phyloP scores from a whole-genome alignment of 2,888 invertebrate genomes.

The Microlaimidae sp. region DNA sequence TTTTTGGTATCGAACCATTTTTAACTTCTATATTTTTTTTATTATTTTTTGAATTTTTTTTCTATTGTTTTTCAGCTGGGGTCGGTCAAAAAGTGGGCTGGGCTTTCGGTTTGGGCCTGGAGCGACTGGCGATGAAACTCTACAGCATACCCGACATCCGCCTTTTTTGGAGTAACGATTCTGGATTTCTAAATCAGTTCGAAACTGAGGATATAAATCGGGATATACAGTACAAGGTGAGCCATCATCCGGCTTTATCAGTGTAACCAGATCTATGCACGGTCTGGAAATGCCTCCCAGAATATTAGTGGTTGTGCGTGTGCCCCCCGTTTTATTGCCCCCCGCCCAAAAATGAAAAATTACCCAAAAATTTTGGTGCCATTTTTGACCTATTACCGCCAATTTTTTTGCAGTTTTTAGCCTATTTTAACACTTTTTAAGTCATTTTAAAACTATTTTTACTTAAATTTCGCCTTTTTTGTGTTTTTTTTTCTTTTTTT shows the following conservation, averaged over 20 bases:
- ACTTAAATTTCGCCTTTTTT: too few relatives aligned
- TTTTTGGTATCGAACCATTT: too few relatives aligned
- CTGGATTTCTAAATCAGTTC: conserved; percentile 79
- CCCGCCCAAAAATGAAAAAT: too few relatives aligned
- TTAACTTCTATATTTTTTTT: too few relatives aligned
- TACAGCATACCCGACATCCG: conserved; percentile 90
- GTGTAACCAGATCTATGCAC: not conserved
- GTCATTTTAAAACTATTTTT: too few relatives aligned
- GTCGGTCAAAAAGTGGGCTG: conserved; percentile 72
- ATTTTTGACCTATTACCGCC: too few relatives aligned
- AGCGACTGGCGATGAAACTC: conserved; percentile 83
- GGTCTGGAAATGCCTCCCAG: not conserved
- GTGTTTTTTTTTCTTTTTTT: too few relatives aligned
- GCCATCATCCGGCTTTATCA: too few relatives aligned
- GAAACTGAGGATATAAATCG: conserved; percentile 51
- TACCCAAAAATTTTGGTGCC: not conserved
- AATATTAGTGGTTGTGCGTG: not conserved
- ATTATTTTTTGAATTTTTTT: too few relatives aligned
- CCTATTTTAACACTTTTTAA: too few relatives aligned
- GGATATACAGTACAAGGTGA: conserved; percentile 55
- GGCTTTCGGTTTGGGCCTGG: conserved; percentile 91
- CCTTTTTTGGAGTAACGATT: conserved; percentile 83
- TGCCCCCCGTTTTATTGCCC: too few relatives aligned
- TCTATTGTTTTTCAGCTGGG: conserved; percentile 43
- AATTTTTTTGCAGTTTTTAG: too few relatives aligned